A percentile compares a stretch with the other conserved stretches of the same genome.
Conservation (phyloP, 2,113 vertebrate genomes). For the Octodon degus region DNA sequence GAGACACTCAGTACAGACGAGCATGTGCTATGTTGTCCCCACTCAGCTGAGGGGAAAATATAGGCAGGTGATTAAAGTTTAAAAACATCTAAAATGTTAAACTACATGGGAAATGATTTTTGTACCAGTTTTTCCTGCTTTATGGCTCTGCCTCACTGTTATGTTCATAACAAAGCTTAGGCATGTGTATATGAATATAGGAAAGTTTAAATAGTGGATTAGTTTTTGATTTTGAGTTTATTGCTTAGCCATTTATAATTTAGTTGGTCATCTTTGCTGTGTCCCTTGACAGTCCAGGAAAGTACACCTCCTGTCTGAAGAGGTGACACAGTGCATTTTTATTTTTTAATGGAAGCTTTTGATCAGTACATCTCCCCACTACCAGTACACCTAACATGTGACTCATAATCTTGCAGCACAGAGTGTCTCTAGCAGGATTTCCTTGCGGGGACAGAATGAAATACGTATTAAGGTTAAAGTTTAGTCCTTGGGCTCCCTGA, state of each 20-base stretch:
- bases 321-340: neutral
- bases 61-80: constrained; percentile 71
- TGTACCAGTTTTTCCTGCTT: neutral
- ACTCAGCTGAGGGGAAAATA: constrained; percentile 62
- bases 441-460: constrained; percentile 48
- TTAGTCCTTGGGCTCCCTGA: constrained; percentile 57
- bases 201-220: constrained; percentile 29
- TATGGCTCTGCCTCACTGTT: constrained; percentile 30
- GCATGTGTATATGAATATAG: neutral
- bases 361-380: constrained; percentile 37
- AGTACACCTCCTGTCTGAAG: neutral
- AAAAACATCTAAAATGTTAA: constrained; percentile 55
- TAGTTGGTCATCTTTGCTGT: constrained; percentile 46
- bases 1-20: neutral
- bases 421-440: constrained; percentile 63
- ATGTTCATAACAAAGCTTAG: neutral
- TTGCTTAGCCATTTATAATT: constrained; percentile 51
- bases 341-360: constrained; percentile 64
- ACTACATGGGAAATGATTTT: constrained; percentile 6
- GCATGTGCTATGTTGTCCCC: constrained; percentile 55
- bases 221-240: constrained; percentile 46
- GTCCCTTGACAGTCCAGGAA: constrained; percentile 33
- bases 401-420: constrained; percentile 9
- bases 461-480: constrained; percentile 71
- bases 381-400: neutral